Evolutionary conservation across 2,797 vertebrate genomes (phyloP).

Genomic region (Epinephelus coioides): DNA sequence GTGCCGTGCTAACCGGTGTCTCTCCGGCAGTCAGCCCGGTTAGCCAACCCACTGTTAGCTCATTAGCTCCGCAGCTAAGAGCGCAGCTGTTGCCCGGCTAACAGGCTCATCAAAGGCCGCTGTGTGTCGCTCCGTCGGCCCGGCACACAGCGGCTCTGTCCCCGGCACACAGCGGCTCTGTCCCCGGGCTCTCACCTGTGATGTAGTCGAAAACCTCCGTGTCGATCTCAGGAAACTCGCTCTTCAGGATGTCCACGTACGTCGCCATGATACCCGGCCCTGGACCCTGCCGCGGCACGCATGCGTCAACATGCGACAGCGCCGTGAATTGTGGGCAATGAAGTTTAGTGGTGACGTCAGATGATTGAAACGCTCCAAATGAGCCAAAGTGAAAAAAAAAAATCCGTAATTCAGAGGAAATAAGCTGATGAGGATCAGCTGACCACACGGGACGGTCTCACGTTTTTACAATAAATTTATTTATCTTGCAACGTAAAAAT

Average conservation of each 20-base stretch:
- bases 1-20: conserved; percentile 17
- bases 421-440: too few species aligned
- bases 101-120: neutral
- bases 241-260: conserved; percentile 95
- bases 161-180: neutral
- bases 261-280: conserved; percentile 91
- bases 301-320: conserved; percentile 61
- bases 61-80: conserved; percentile 26
- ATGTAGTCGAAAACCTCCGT: conserved; percentile 95
- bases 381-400: too few species aligned
- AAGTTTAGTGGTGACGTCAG: conserved; percentile 27
- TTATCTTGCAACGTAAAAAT: too few species aligned
- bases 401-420: too few species aligned
- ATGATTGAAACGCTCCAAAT: too few species aligned
- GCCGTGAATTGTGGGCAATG: conserved; percentile 66
- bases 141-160: neutral
- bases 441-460: too few species aligned
- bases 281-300: conserved; percentile 57
- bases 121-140: neutral
- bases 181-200: conserved; percentile 87
- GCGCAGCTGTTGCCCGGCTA: neutral
- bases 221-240: conserved; percentile 97
- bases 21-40: neutral
- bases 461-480: too few species aligned
- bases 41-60: conserved; percentile 32